phyloP scores from a whole-genome alignment of 2,888 invertebrate species.

The Eilema caniola region DNA sequence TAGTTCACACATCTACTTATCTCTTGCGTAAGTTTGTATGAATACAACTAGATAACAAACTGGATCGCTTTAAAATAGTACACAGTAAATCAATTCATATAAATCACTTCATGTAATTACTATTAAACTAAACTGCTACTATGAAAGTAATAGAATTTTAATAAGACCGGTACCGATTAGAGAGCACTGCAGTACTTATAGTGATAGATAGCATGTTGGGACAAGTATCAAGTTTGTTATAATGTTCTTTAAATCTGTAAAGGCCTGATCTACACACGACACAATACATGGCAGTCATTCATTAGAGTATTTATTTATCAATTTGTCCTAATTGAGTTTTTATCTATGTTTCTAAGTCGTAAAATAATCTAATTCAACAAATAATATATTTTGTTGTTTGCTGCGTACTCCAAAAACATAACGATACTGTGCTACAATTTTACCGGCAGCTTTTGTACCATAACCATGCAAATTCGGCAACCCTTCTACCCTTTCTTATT shows the following conservation, averaged over 20 bases:
- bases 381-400: neutral
- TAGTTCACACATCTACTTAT: neutral
- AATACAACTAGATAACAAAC: neutral
- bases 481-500: conserved; percentile 9
- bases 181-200: neutral
- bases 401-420: neutral
- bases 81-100: neutral
- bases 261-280: neutral
- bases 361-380: conserved; percentile 1
- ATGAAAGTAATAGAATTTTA: neutral
- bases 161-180: neutral
- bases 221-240: neutral
- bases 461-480: conserved; percentile 7
- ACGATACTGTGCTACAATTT: conserved; percentile 9
- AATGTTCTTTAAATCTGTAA: neutral
- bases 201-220: conserved; percentile 1
- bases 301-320: neutral
- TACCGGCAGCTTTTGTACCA: neutral
- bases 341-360: neutral
- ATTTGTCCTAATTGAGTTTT: neutral
- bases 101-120: neutral
- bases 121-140: neutral
- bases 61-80: neutral
- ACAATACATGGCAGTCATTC: neutral
- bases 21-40: neutral